Percentiles rank a stretch among this genome's conserved stretches.
Evolutionary conservation across 2,797 vertebrate genomes (phyloP).

Genomic region (Coreius guichenoti): DNA sequence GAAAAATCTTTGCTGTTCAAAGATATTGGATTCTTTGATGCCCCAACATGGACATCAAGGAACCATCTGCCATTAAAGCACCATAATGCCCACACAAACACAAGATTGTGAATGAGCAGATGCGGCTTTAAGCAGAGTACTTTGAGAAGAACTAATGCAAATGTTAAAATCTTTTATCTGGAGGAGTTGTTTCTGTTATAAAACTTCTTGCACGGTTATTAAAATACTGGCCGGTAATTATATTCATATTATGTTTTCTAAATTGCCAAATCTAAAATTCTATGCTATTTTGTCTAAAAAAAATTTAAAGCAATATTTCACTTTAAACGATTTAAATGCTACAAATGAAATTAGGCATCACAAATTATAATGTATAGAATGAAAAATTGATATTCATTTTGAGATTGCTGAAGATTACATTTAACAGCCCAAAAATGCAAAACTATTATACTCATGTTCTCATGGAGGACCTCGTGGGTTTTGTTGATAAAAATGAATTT

Average conservation of each 20-base stretch:
- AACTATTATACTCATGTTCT: neutral
- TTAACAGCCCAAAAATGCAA: neutral
- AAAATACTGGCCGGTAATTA: neutral
- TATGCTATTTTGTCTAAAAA: neutral
- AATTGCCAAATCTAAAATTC: neutral
- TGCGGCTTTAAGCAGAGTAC: neutral
- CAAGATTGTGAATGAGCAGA: neutral
- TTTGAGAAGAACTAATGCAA: neutral
- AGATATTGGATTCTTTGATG: slow-evolving; percentile 6
- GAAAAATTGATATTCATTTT: neutral
- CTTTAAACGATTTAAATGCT: neutral
- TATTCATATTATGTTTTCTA: neutral
- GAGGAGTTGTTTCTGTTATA: neutral
- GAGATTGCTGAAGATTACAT: neutral
- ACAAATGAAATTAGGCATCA: neutral
- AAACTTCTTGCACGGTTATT: neutral
- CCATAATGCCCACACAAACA: neutral
- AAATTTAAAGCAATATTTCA: neutral
- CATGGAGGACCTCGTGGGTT: neutral
- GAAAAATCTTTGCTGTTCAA: slow-evolving; percentile 10
- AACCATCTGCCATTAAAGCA: neutral
- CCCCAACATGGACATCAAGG: neutral
- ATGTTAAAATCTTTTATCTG: slow-evolving; percentile 14
- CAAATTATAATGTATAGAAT: neutral
- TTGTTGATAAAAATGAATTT: neutral